Percentiles rank a stretch among this genome's conserved stretches.
Evolutionary conservation across 2,113 vertebrate species (phyloP).

Genomic region (Colius striatus): DNA sequence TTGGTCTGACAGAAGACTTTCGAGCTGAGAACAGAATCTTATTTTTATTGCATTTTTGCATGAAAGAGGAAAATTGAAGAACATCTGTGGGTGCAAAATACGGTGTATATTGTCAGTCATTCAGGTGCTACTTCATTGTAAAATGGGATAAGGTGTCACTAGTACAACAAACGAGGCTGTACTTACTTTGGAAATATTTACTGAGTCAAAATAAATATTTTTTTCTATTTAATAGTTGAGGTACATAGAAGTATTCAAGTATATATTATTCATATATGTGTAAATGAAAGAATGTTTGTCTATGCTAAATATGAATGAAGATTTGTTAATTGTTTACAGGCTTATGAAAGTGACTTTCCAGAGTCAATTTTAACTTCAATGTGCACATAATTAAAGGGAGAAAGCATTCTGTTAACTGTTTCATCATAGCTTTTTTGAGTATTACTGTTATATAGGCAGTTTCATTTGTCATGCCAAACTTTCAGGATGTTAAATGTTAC

Average conservation of each 20-base stretch:
- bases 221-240: neutral
- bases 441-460: neutral
- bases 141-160: neutral
- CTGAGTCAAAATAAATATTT: neutral
- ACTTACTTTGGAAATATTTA: neutral
- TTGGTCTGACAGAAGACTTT: neutral
- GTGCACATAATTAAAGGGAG: neutral
- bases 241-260: neutral
- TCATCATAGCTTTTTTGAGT: neutral
- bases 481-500: neutral
- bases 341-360: neutral
- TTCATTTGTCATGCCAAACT: neutral
- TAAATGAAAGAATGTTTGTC: neutral
- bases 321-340: neutral
- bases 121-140: neutral
- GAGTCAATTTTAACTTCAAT: neutral
- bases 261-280: neutral
- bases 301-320: neutral
- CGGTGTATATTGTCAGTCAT: fast-evolving
- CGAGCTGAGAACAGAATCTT: neutral
- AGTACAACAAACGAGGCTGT: neutral
- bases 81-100: neutral
- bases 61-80: neutral
- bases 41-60: neutral
- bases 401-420: neutral